Conservation (phyloP, 2,888 invertebrate genomes). For the Tetramorium bicarinatum region DNA sequence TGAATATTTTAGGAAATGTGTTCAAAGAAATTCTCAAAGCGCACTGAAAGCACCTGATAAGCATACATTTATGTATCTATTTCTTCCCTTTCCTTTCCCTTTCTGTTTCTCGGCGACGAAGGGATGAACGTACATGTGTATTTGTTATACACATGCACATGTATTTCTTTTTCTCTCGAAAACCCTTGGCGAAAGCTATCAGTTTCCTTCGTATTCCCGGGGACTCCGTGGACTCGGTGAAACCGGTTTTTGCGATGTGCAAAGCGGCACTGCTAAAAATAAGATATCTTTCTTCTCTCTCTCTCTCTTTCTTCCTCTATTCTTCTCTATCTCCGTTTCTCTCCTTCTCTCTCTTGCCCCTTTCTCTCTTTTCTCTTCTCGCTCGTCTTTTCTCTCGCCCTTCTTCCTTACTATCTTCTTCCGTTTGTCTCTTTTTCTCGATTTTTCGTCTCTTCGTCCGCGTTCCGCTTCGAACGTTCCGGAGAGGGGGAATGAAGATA, state of each 20-base stretch:
- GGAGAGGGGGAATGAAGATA: not conserved
- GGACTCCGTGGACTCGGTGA: conserved; percentile 51
- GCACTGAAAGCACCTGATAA: not conserved
- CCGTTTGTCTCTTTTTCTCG: conserved; percentile 70
- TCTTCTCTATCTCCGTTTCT: conserved; percentile 47
- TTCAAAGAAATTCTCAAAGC: not conserved
- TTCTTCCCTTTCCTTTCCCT: conserved; percentile 10
- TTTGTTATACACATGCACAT: conserved; percentile 2
- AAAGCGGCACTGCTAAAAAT: conserved; percentile 75
- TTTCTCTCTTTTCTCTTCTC: conserved; percentile 7
- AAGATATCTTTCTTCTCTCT: conserved; percentile 60
- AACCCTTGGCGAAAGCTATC: conserved; percentile 65
- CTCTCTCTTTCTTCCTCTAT: conserved; percentile 48
- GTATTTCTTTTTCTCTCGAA: conserved; percentile 58
- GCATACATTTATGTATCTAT: not conserved
- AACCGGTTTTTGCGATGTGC: conserved; percentile 83
- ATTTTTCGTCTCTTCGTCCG: conserved; percentile 68
- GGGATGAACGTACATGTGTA: not conserved
- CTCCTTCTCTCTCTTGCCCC: not conserved
- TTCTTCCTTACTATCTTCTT: conserved; percentile 41
- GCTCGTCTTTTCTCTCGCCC: not conserved
- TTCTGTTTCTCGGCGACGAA: not conserved
- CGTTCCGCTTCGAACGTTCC: conserved; percentile 57
- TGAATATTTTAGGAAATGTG: not conserved
- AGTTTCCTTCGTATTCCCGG: conserved; percentile 62